Evolutionary conservation across 2,888 invertebrate genomes (phyloP), one percentile per base, ranked within the genome.

Genomic region (Ptilodon capucinus): DNA sequence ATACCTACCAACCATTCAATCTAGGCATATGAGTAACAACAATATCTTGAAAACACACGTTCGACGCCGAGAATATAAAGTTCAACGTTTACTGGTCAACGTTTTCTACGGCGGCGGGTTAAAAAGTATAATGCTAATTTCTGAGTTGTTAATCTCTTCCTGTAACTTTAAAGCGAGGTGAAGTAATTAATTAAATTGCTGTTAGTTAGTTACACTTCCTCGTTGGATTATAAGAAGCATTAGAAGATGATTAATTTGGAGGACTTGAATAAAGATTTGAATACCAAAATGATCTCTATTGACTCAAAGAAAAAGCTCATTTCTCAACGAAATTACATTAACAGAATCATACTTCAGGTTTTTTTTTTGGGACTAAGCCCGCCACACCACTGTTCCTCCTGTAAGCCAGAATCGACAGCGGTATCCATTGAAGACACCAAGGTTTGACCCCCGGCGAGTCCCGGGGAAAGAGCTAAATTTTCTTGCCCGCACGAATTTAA

Each of bases 1-100:
- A 69, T 57, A 58, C 41, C 18, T 5, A 4, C 5, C 34, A 32
- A 44, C 76, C 67, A 74, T 32, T 60, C 39, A 60, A 50, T 30
- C 4, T 35, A 47, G 69, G 61, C 25, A 67, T 46, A 1, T 36
- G 5, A 36, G 18, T 4, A 17, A 17, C 11, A 18, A 17, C 11
- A 11, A 17, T 36, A 8, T 11, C 11, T 18, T 36, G 4, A 13
- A 9, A 9, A 11, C 7, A 25, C 2, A 4, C 28, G 21, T 38
- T 14, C 25, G 7, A 1, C 1, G n/a, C 0, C 8, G 6, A 42
- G 17, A 44, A 28, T 16, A 7, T 16, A 45, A 30, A 48, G 64
- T 0, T 46, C 64, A 50, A 41, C 5, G 18, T 30, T 9, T 3
- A 44, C 0, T 65, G 45, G 66, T 30, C 30, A 30, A 5, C 39